These are phyloP conservation scores for Bufo gargarizans DNA, from an alignment of 2,113 vertebrate genomes.

Conservation along the genomic window DNA sequence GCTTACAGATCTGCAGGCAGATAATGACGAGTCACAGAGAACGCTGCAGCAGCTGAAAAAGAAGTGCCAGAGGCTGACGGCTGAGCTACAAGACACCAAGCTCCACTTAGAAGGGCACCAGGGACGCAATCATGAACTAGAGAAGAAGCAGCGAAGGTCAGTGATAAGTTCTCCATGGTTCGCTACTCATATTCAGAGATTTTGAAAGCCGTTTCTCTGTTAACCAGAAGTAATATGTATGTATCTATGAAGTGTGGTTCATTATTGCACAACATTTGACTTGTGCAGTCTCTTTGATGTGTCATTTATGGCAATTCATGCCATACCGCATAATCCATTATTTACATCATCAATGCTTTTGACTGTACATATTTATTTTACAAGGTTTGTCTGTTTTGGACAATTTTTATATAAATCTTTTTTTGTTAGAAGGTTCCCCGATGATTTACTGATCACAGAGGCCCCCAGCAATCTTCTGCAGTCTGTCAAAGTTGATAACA, in stretches of 20 bases:
- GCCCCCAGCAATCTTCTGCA: too few species aligned
- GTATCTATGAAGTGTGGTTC: not conserved
- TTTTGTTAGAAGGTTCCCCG: too few species aligned
- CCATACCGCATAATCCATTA: not conserved
- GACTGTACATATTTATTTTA: too few species aligned
- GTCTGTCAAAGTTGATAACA: too few species aligned
- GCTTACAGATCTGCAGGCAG: constrained; percentile 90
- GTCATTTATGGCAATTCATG: not conserved
- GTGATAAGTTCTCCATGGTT: constrained; percentile 52
- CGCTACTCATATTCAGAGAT: not conserved
- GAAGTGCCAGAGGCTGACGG: constrained; percentile 89
- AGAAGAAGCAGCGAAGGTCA: constrained; percentile 96
- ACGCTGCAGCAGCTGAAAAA: constrained; percentile 91
- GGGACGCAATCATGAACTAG: constrained; percentile 93
- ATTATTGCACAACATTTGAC: not conserved
- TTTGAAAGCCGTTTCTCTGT: not conserved
- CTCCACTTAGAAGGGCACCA: constrained; percentile 96
- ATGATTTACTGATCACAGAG: too few species aligned
- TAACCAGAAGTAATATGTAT: not conserved
- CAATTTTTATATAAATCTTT: too few species aligned
- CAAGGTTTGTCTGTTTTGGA: too few species aligned
- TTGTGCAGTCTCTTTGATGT: not conserved
- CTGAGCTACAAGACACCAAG: constrained; percentile 95
- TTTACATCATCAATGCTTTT: not conserved
- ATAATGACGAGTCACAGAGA: constrained; percentile 90